Evolutionary conservation across 1,140 invertebrate species (phyloP).

Genomic region (Neodiprion virginianus): DNA sequence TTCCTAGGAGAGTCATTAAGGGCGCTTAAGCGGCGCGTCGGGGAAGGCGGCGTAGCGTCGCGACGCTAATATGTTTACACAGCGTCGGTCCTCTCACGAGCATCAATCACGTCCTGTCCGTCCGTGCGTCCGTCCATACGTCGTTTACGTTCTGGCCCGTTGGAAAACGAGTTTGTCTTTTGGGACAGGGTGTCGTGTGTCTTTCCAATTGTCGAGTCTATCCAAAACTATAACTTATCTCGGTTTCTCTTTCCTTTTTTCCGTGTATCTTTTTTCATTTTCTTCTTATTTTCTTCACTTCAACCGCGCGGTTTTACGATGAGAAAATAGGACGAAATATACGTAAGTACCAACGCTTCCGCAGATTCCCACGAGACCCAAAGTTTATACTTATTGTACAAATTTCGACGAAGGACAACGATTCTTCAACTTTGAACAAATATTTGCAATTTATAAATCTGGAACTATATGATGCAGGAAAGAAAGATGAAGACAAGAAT

Average conservation of each 20-base stretch:
- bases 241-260: conserved; percentile 17
- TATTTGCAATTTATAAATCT: no score
- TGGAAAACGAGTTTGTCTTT: conserved; percentile 1
- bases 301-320: not conserved
- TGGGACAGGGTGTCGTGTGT: conserved; percentile 13
- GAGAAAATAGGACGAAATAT: not conserved
- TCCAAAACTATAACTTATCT: conserved; percentile 25
- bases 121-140: conserved; percentile 30
- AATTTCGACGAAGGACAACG: no score
- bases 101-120: conserved; percentile 57
- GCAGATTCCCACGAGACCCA: no score
- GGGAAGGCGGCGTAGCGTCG: conserved; percentile 16
- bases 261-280: conserved; percentile 6
- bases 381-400: no score
- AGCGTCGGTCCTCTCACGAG: conserved; percentile 45
- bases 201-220: conserved; percentile 29
- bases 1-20: conserved; percentile 48
- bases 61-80: conserved; percentile 58
- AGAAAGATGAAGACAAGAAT: no score
- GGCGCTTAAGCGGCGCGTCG: conserved; percentile 19
- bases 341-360: not conserved
- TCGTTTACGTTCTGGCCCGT: conserved; percentile 28
- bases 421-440: no score
- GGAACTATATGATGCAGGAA: no score
- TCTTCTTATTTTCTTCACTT: not conserved